Evolutionary conservation across 2,888 invertebrate species (phyloP), one percentile per base, ranked within the genome.

Genomic region (Criorhina ranunculi): DNA sequence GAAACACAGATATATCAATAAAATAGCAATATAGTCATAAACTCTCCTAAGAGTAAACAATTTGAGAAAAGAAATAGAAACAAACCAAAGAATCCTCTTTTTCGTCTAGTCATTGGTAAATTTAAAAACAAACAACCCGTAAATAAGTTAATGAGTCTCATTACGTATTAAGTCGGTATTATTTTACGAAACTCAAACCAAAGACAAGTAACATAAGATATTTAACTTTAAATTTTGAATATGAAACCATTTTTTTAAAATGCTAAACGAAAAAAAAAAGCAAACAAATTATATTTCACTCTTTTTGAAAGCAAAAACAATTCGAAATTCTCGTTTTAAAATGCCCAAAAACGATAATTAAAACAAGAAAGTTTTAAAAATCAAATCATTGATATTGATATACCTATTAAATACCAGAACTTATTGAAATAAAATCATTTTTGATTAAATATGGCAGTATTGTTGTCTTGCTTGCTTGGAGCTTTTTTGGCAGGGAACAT

Each of bases 371-470:
- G 64, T 82, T 78, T 78, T 70, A 67, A 79, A 66, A 77, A 64
- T 55, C 31, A 77, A 72, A 59, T 82, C 72, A 72, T 70, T 76
- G 53, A 44, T 55, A 64, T 64, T 77, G 33, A 55, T 46, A 55
- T 46, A 24, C 24, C 24, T 24, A 55, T 51, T 67, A 76, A 76
- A 49, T 83, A 73, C 72, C 33, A 42, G 42, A 83, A 73, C 35
- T 73, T 78, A 73, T 44, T 78, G 37, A 79, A 79, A 57, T 66
- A 67, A 78, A 77, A 55, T 73, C 69, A 81, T 57, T 69, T 81
- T 81, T 76, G 69, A 76, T 76, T 62, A 62, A 76, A 80, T 2
- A 17, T 2, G n/a, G n/a, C n/a, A 12, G 15, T 12, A 33, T 3
- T 5, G 2, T 33, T 8, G 11, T 3, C 31, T 51, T 40, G 15